phyloP scores from a whole-genome alignment of 2,797 vertebrate genomes.

The Acrocephalus scirpaceus region DNA sequence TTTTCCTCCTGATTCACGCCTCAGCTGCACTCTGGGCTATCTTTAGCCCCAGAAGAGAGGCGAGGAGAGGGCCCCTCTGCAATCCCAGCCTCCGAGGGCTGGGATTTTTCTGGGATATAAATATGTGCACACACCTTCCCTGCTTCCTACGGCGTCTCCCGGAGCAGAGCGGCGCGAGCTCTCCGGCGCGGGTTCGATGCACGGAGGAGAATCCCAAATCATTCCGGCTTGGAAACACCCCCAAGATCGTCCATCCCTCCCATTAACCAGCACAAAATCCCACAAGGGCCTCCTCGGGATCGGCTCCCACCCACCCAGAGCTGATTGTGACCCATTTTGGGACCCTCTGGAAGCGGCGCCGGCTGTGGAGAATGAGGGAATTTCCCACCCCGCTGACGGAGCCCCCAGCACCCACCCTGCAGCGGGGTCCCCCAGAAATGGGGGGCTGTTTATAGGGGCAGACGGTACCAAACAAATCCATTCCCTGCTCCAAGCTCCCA shows the following conservation, averaged over 20 bases:
- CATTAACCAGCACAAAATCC: not conserved
- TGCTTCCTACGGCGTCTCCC: not conserved
- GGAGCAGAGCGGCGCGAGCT: not conserved
- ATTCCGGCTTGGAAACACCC: not conserved
- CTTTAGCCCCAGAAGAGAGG: conserved; percentile 48
- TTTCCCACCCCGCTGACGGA: not conserved
- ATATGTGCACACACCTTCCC: not conserved
- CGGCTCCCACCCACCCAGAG: not conserved
- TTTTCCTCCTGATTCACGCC: conserved; percentile 67
- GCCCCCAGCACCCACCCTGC: not conserved
- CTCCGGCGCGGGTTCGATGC: not conserved
- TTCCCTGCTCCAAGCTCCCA: conserved; percentile 10
- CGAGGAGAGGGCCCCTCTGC: conserved; percentile 9
- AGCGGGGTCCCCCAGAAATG: not conserved
- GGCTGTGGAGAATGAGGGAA: too few species aligned
- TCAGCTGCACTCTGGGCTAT: conserved; percentile 57
- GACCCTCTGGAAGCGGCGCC: accelerated
- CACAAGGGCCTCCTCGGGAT: not conserved
- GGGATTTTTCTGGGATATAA: not conserved
- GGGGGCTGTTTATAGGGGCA: not conserved
- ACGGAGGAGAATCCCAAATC: not conserved
- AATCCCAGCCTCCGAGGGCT: not conserved
- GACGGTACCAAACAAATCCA: not conserved
- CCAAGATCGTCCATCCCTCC: not conserved
- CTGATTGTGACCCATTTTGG: accelerated